Evolutionary conservation across 2,888 invertebrate genomes (phyloP).

Genomic region (Protonemura montana): DNA sequence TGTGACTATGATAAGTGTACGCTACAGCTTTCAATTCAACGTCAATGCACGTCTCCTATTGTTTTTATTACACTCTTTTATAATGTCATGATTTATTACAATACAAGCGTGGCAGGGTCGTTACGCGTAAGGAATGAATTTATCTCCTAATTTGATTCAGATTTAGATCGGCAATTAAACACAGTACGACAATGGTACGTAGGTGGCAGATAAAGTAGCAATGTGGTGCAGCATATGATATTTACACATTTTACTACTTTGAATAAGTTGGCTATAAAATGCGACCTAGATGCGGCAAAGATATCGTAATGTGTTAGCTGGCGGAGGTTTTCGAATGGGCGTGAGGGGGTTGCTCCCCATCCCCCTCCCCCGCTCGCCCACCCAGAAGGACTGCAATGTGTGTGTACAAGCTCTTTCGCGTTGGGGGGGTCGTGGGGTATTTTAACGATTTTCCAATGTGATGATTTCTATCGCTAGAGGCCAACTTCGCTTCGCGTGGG

Average conservation of each 20-base stretch:
- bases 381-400: not conserved
- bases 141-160: conserved; percentile 13
- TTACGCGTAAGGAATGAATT: not conserved
- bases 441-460: conserved; percentile 1
- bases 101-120: not conserved
- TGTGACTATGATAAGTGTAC: conserved; percentile 18
- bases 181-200: not conserved
- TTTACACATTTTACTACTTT: conserved; percentile 18
- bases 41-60: conserved; percentile 14
- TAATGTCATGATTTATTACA: conserved; percentile 13
- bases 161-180: conserved; percentile 21
- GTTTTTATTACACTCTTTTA: conserved; percentile 15
- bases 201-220: not conserved
- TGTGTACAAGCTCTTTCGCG: not conserved
- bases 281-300: not conserved
- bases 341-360: not conserved
- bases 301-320: conserved; percentile 13
- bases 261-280: conserved; percentile 13
- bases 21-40: not conserved
- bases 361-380: not conserved
- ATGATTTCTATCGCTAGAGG: conserved; percentile 2
- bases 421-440: not conserved
- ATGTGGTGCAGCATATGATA: not conserved
- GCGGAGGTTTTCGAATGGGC: not conserved
- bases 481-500: not conserved